Evolutionary conservation across 2,797 vertebrate genomes (phyloP), one percentile per base, ranked within the genome.

Genomic region (Lepilemur ruficaudatus): DNA sequence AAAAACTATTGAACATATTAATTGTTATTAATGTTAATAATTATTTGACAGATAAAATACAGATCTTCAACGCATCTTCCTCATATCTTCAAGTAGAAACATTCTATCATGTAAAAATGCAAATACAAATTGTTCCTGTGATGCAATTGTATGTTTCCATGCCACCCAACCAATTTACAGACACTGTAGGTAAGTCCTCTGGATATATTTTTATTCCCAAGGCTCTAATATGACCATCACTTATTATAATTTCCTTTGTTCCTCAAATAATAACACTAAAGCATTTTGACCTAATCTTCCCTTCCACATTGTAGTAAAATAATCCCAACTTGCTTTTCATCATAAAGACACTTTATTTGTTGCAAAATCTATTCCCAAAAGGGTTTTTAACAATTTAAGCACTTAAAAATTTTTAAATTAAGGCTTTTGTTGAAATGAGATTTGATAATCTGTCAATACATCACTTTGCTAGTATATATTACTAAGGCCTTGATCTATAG

Each of bases 111-210:
- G 46, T 97, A 65, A 97, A 97, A 86, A 86, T 98, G 79, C 97
- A 98, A 67, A 85, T 98, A 75, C 87, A 97, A 35, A 89, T 61
- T 73, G 5, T 10, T 57, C 95, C 97, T 32, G 41, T 57, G 15
- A 97, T 98, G 97, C 98, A 98, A 73, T 35, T 98, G 3, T 98
- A 98, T 96, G 52, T 98, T 89, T 98, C 97, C 25, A 38, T 98
- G 94, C 95, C 97, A 79, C 84, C 92, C 9, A 88, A 97, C 43
- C 65, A 94, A 28, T 98, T 96, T 89, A 89, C 97, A 88, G 93
- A 97, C 43, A 98, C 98, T 0, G 94, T 94, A 22, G 98, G 98
- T 98, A 96, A 97, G 97, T 96, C n/a, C 23, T 83, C 48, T 43
- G n/a, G 12, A 25, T 41, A 8, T 48, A 15, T 22, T 87, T 92